phyloP scores from a whole-genome alignment of 2,888 invertebrate species.

The Marasmarcha lunaedactyla region DNA sequence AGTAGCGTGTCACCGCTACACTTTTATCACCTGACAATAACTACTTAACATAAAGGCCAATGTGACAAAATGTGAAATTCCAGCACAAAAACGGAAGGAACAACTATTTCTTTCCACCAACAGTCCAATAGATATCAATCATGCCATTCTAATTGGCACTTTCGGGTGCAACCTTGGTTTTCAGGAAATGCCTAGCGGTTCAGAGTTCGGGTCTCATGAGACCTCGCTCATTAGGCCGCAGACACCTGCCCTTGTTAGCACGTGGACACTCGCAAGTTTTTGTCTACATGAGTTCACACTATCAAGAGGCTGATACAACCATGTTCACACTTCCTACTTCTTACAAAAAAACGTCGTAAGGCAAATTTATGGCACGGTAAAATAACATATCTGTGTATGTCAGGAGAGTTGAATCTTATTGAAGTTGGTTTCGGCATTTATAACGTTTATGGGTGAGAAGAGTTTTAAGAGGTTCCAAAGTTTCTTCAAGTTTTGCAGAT shows the following conservation, averaged over 20 bases:
- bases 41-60: too few relatives aligned
- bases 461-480: not conserved
- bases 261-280: conserved; percentile 39
- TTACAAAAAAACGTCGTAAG: conserved; percentile 2
- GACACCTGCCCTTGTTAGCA: conserved; percentile 27
- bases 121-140: not conserved
- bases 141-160: conserved; percentile 7
- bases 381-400: too few relatives aligned
- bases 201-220: conserved; percentile 50
- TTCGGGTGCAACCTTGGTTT: conserved; percentile 14
- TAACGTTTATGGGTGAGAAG: too few relatives aligned
- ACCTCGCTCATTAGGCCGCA: conserved; percentile 21
- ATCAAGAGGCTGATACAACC: conserved; percentile 24
- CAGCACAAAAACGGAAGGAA: too few relatives aligned
- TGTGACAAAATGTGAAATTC: too few relatives aligned
- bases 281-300: conserved; percentile 39
- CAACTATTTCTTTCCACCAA: too few relatives aligned
- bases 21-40: too few relatives aligned
- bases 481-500: not conserved
- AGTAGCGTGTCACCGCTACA: too few relatives aligned
- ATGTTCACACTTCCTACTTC: conserved; percentile 24
- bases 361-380: conserved; percentile 7
- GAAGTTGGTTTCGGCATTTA: too few relatives aligned
- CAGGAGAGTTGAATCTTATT: not conserved
- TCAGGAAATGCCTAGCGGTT: conserved; percentile 41